Evolutionary conservation across 1,140 invertebrate species (phyloP).

Genomic region (Trinorchestia longiramus): DNA sequence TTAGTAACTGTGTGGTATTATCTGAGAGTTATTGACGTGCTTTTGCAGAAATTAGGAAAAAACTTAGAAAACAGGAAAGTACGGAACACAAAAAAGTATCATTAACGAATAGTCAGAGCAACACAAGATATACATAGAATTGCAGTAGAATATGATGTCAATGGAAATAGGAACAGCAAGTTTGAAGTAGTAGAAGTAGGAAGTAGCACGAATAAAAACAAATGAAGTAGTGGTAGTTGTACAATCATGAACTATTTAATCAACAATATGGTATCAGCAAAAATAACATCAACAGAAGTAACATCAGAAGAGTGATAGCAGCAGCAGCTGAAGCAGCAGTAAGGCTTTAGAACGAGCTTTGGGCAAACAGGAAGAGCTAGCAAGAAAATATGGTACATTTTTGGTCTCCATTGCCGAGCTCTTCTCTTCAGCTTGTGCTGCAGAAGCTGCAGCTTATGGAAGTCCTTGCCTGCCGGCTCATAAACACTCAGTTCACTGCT

Average conservation of each 20-base stretch:
- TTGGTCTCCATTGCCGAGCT: slow-evolving; percentile 24
- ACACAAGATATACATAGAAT: too few species aligned
- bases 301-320: not conserved
- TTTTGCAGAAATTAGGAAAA: not conserved
- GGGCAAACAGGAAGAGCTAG: slow-evolving; percentile 18
- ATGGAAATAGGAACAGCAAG: not conserved
- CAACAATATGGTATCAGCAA: not conserved
- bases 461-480: not conserved
- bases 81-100: not conserved
- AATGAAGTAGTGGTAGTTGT: not conserved
- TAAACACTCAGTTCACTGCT: not conserved
- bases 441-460: slow-evolving; percentile 30
- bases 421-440: not conserved
- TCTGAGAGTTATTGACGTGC: too few species aligned
- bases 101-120: not conserved
- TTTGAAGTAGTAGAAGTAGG: not conserved
- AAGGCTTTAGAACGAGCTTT: not conserved
- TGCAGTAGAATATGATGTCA: not conserved
- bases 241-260: not conserved
- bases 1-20: too few species aligned
- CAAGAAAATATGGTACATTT: slow-evolving; percentile 31
- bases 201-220: not conserved
- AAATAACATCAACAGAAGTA: not conserved
- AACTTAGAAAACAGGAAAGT: not conserved
- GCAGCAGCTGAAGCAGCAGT: not conserved